Percentiles rank a stretch among this genome's conserved stretches.
Conservation (phyloP, 2,797 vertebrate genomes). For the Alectoris magna region DNA sequence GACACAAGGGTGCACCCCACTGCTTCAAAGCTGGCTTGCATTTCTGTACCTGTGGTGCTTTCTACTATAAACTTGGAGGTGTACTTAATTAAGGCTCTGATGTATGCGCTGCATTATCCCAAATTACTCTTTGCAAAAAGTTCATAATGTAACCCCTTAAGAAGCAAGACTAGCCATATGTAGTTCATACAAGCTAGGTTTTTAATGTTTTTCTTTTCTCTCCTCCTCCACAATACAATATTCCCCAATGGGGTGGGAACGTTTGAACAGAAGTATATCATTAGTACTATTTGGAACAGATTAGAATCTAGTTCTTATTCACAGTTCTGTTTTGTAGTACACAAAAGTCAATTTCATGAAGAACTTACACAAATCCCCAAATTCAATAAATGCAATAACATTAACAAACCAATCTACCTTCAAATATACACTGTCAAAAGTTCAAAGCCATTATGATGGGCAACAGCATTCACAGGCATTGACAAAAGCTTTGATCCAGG, state of each 20-base stretch:
- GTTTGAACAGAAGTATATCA: neutral
- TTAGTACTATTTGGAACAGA: neutral
- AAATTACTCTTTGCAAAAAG: neutral
- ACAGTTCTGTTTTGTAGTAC: slow-evolving; percentile 16
- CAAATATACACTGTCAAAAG: slow-evolving; percentile 26
- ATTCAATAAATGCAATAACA: slow-evolving; percentile 50
- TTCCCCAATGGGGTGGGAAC: neutral
- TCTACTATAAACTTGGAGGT: neutral
- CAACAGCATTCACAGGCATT: slow-evolving; percentile 11
- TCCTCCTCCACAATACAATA: neutral
- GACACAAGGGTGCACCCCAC: neutral
- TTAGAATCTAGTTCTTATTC: neutral
- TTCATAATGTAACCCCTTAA: neutral
- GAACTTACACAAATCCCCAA: slow-evolving; percentile 5
- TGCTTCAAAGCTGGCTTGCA: neutral
- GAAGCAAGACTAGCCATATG: neutral
- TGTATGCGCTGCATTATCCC: neutral
- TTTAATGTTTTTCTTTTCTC: neutral
- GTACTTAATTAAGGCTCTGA: neutral
- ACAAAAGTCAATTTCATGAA: slow-evolving; percentile 31
- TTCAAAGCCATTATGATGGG: slow-evolving; percentile 61
- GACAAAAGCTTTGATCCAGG: slow-evolving; percentile 51
- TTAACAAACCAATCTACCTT: slow-evolving; percentile 49
- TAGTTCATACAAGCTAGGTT: neutral
- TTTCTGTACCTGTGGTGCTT: neutral